Percentiles rank a stretch among this genome's conserved stretches.
phyloP scores from a whole-genome alignment of 1,140 invertebrate species.

The Copidosoma floridanum region DNA sequence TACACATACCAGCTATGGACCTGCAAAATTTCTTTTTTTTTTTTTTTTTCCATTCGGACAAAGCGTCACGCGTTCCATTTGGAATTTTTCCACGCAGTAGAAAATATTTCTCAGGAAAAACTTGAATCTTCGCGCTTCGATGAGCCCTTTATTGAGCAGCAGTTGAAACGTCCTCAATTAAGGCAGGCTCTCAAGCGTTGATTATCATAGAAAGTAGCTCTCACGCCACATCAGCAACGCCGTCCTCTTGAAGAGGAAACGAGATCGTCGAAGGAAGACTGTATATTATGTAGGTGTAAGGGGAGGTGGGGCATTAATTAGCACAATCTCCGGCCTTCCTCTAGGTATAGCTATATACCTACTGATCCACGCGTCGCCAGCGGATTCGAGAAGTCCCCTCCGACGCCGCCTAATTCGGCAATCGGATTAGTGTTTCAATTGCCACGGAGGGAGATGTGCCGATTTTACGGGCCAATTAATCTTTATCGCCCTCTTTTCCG shows the following conservation, averaged over 20 bases:
- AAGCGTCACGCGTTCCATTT: too few species aligned
- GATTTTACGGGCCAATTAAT: not conserved
- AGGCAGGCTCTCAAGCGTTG: slow-evolving; percentile 11
- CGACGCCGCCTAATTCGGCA: slow-evolving; percentile 4
- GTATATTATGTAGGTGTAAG: too few species aligned
- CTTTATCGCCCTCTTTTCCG: slow-evolving; percentile 6
- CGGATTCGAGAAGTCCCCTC: not conserved
- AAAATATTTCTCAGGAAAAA: too few species aligned
- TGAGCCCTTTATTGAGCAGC: too few species aligned
- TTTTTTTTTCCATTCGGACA: too few species aligned
- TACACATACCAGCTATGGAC: too few species aligned
- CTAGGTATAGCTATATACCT: not conserved
- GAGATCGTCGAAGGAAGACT: too few species aligned
- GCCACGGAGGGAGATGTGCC: not conserved
- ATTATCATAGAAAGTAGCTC: slow-evolving; percentile 16
- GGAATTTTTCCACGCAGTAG: too few species aligned
- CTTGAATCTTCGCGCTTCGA: too few species aligned
- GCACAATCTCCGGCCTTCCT: slow-evolving; percentile 23
- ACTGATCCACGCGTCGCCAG: not conserved
- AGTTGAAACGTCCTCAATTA: slow-evolving; percentile 14
- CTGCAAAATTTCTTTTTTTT: too few species aligned
- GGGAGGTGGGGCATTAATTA: slow-evolving; percentile 29
- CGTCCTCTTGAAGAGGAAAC: not conserved
- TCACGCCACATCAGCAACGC: slow-evolving; percentile 8
- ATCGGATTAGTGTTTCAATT: slow-evolving; percentile 29